phyloP scores from a whole-genome alignment of 1,140 invertebrate species.

The Plodia interpunctella region DNA sequence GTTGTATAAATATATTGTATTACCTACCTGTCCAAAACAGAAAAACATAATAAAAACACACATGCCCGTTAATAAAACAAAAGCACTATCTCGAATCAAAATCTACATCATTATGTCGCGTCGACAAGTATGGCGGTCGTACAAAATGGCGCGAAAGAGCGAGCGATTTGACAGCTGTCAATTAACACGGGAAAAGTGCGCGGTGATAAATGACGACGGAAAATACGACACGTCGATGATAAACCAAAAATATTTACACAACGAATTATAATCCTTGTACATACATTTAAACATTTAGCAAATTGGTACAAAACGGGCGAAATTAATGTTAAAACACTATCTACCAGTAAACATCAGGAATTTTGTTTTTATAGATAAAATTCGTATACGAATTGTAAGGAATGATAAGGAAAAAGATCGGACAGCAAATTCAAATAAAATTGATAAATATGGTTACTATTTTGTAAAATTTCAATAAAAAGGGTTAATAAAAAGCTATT shows the following conservation, averaged over 20 bases:
- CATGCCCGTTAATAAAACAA: constrained; percentile 17
- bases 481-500: too few relatives aligned
- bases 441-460: too few relatives aligned
- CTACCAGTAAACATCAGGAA: too few relatives aligned
- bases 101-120: constrained; percentile 61
- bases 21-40: constrained; percentile 12
- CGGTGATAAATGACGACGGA: constrained; percentile 53
- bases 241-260: not conserved
- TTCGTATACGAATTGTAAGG: too few relatives aligned
- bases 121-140: constrained; percentile 29
- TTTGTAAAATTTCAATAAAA: too few relatives aligned
- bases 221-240: constrained; percentile 17
- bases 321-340: too few relatives aligned
- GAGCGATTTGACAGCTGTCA: constrained; percentile 66
- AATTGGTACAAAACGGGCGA: too few relatives aligned
- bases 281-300: too few relatives aligned
- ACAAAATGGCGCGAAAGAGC: constrained; percentile 56
- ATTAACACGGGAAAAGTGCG: constrained; percentile 43
- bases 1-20: constrained; percentile 13
- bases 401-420: too few relatives aligned
- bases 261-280: too few relatives aligned
- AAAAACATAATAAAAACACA: constrained; percentile 10
- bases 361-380: too few relatives aligned
- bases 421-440: too few relatives aligned
- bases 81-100: constrained; percentile 41